A percentile compares a stretch with the other conserved stretches of the same genome.
These are phyloP conservation scores for Sminthurinus aureus DNA, from an alignment of 2,888 invertebrate genomes.

Conservation along the genomic window DNA sequence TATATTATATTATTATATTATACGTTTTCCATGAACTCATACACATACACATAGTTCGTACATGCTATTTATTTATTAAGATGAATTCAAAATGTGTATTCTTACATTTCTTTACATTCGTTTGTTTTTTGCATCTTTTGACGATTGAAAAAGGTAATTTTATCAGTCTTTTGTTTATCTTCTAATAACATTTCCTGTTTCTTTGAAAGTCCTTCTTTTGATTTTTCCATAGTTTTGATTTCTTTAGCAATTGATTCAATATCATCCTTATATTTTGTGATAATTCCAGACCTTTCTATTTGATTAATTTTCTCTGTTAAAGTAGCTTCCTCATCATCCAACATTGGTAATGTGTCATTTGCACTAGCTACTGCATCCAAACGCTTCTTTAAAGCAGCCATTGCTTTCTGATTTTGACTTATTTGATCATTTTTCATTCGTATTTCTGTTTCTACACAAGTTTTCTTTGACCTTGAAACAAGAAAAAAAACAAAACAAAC, in stretches of 20 bases:
- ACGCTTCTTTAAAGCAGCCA: conserved; percentile 68
- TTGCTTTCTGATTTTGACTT: conserved; percentile 68
- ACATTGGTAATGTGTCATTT: conserved; percentile 45
- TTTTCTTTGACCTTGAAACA: conserved; percentile 66
- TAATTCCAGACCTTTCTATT: conserved; percentile 50
- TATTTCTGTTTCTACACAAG: conserved; percentile 74
- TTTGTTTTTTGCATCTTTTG: conserved; percentile 53
- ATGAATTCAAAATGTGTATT: background rate
- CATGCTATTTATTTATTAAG: background rate
- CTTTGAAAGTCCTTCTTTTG: conserved; percentile 68
- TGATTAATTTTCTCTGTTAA: conserved; percentile 42
- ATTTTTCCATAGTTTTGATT: conserved; percentile 72
- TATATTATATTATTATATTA: background rate
- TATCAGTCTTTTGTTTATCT: conserved; percentile 82
- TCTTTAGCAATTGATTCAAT: conserved; percentile 75
- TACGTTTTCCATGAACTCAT: background rate
- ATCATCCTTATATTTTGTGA: conserved; percentile 68
- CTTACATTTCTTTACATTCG: conserved; percentile 53
- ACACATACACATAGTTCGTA: background rate
- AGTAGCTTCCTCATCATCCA: conserved; percentile 85
- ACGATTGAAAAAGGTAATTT: conserved; percentile 71
- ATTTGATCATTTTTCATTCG: conserved; percentile 70
- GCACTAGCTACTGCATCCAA: conserved; percentile 64
- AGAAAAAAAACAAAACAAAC: no score
- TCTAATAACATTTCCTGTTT: conserved; percentile 70